Evolutionary conservation across 1,140 invertebrate genomes (phyloP), one percentile per base, ranked within the genome.

Genomic region (Drosophila rhopaloa): DNA sequence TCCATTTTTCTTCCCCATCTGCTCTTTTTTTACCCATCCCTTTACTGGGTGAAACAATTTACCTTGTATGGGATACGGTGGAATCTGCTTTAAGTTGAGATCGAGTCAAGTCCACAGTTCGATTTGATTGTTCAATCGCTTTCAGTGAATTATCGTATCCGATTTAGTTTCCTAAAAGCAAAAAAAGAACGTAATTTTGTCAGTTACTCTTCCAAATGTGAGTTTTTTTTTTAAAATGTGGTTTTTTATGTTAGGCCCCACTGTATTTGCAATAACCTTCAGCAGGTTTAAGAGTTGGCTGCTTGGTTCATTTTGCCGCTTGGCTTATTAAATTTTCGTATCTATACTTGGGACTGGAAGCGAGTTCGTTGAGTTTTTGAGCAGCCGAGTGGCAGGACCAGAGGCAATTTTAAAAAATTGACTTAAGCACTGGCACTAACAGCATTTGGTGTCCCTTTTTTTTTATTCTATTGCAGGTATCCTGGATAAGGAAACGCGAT

Each of bases 401-500:
- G 80, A 86, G 81, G 79, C 79, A 88, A 88, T 88, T 88, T 88
- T 70, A n/a, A 67, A 67, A 88, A 88, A 89, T 86, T 83, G 79
- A 79, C 83, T 86, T 88, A 86, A 79, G 76, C 66, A 58, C 60
- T 60, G 46, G 50, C 61, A 73, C 72, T 76, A 76, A 76, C 73
- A 76, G 62, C 38, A 76, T 76, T 76, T 76, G 27, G 61, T 67
- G 75, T 88, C 60, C 67, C 56, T 81, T 71, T 66, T 71, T 66
- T 43, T 37, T 57, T 65, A 46, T 57, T 73, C 37, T 14, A 54
- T 80, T 79, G 47, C 75, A 96, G 96, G 95, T 96, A 53, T 96
- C 95, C 37, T 96, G 96, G 96, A 96, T 96, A 76, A 93, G 96
- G 53, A 95, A 96, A 92, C 93, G 95, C 63, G 96, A 96, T 93